Base-by-base conservation (phyloP, 2,888 invertebrate genomes). In the Xylophagus ater region DNA sequence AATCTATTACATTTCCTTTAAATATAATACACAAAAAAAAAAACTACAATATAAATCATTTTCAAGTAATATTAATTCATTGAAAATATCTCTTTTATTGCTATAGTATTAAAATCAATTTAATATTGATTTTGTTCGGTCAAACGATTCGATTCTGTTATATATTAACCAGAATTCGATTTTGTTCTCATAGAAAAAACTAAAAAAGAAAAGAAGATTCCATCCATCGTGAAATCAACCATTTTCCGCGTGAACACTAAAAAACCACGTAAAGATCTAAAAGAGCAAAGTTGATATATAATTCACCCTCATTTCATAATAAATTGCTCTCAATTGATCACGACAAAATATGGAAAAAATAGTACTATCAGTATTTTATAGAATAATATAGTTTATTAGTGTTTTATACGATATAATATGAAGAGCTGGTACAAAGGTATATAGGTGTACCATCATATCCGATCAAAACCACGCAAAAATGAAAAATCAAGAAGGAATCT, bases 291-390 rank as follows among this genome's bases (percentile, higher is more conserved):
- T 44, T 50, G 44, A 48, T 50, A 47, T 59, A 63, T 64, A 64
- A 64, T 64, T 64, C 60, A 64, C 60, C 62, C 64, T 63, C 63
- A 64, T 64, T 64, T 63, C 60, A 56, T 64, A 63, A 64, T 64
- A 64, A 64, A 64, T 64, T 64, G 63, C 64, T 63, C 64, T 62
- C 60, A 64, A 64, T 63, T 62, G 63, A 63, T 64, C 64, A 59
- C 62, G 62, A 60, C 59, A 59, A 57, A 57, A 55, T 37, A 24
- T 21, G 37, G 31, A 30, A 13, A 20, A 28, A 21, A 15, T 9
- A 36, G 3, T n/a, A n/a, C n/a, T n/a, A n/a, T n/a, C n/a, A n/a
- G n/a, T n/a, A n/a, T n/a, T n/a, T n/a, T n/a, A n/a, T n/a, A n/a
- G n/a, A n/a, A n/a, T n/a, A n/a, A n/a, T n/a, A n/a, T n/a, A n/a